Conservation (phyloP, 2,113 vertebrate genomes). For the Kryptolebias marmoratus region DNA sequence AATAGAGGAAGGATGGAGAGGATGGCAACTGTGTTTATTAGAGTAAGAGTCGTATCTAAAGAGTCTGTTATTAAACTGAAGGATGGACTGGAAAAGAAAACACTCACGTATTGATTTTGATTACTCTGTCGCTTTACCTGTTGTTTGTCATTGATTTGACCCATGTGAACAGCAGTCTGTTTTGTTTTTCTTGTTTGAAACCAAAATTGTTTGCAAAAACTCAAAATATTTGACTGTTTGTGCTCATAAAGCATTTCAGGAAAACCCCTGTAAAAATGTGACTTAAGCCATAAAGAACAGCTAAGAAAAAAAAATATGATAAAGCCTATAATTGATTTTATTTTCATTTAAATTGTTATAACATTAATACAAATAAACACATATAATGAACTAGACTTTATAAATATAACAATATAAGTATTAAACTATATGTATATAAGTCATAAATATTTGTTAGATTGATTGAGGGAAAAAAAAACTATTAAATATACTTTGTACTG, state of each 20-base stretch:
- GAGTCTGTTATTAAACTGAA: too few relatives aligned
- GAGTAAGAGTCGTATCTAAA: too few relatives aligned
- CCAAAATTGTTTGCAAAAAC: too few relatives aligned
- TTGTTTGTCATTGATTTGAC: too few relatives aligned
- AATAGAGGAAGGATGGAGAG: too few relatives aligned
- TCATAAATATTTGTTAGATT: conserved; percentile 50
- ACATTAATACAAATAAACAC: conserved; percentile 74
- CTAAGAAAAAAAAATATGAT: conserved; percentile 27
- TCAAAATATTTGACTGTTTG: not conserved
- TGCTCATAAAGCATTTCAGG: not conserved
- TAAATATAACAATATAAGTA: conserved; percentile 57
- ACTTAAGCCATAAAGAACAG: conserved; percentile 30
- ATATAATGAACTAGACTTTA: conserved; percentile 63
- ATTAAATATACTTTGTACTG: conserved; percentile 40
- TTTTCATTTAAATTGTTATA: conserved; percentile 54
- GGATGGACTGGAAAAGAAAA: too few relatives aligned
- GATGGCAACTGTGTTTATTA: too few relatives aligned
- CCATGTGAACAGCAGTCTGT: too few relatives aligned
- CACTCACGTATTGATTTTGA: too few relatives aligned
- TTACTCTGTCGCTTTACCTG: too few relatives aligned
- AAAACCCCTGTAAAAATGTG: not conserved
- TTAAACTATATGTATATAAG: not conserved
- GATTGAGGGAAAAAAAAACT: conserved; percentile 15
- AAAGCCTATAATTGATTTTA: conserved; percentile 63
- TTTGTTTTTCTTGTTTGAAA: too few relatives aligned